Evolutionary conservation across 2,888 invertebrate genomes (phyloP).

Genomic region (Strigamia maritima): DNA sequence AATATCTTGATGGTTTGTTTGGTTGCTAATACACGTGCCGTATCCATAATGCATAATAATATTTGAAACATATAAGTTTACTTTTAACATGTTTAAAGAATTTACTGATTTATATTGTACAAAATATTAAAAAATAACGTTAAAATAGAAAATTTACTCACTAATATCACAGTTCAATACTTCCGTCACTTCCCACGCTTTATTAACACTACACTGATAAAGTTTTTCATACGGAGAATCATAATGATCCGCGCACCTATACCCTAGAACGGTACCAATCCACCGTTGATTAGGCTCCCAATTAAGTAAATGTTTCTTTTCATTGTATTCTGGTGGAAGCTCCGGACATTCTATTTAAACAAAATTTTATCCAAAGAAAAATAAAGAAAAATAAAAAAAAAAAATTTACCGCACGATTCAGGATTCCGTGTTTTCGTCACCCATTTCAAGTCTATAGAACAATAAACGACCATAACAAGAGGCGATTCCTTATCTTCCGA

Average conservation of each 20-base stretch:
- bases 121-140: no score
- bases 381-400: no score
- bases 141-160: no score
- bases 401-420: background rate
- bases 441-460: background rate
- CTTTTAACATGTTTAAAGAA: background rate
- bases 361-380: no score
- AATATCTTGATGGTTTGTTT: slow-evolving; percentile 67
- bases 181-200: background rate
- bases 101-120: no score
- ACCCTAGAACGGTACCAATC: slow-evolving; percentile 2
- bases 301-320: background rate
- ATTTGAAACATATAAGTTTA: no score
- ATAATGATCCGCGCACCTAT: background rate
- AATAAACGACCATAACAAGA: background rate
- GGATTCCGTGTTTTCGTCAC: background rate
- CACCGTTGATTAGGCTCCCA: background rate
- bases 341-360: background rate
- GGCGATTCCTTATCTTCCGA: background rate
- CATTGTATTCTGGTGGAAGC: background rate
- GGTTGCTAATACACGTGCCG: slow-evolving; percentile 68
- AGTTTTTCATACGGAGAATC: background rate
- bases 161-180: background rate
- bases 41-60: slow-evolving; percentile 63
- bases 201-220: background rate